Conservation (phyloP, 2,888 invertebrate genomes). For the Psococerastis gibbosa region DNA sequence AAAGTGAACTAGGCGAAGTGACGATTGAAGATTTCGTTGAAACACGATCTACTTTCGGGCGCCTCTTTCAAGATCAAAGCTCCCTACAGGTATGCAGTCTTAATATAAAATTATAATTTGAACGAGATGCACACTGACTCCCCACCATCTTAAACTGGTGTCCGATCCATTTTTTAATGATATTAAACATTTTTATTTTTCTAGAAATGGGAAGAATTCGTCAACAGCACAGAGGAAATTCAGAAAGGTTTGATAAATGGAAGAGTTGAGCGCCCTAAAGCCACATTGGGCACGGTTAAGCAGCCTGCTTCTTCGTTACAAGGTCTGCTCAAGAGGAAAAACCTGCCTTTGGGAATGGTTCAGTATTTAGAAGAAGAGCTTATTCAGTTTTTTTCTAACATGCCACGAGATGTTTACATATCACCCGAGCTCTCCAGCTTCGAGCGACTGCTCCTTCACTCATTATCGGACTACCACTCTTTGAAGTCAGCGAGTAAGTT, state of each 20-base stretch:
- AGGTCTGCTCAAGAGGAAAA: neutral
- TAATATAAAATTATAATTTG: too few relatives aligned
- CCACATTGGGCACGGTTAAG: too few relatives aligned
- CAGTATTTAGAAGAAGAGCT: conserved; percentile 4
- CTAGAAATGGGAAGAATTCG: conserved; percentile 9
- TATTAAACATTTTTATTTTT: too few relatives aligned
- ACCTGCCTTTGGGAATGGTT: conserved; percentile 4
- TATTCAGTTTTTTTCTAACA: neutral
- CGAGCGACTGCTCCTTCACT: conserved; percentile 23
- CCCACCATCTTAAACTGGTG: too few relatives aligned
- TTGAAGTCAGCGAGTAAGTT: conserved; percentile 18
- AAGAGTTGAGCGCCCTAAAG: neutral
- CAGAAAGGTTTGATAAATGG: neutral
- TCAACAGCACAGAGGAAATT: conserved; percentile 1
- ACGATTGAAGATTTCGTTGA: conserved; percentile 8
- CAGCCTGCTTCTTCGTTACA: too few relatives aligned
- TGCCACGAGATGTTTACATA: conserved; percentile 2
- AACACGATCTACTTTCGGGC: neutral
- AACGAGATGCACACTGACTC: too few relatives aligned
- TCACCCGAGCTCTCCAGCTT: conserved; percentile 18
- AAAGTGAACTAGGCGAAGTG: conserved; percentile 3
- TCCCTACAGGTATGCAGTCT: neutral
- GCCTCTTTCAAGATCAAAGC: conserved; percentile 1
- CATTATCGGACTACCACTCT: conserved; percentile 23
- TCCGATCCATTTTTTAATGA: too few relatives aligned